Percentiles rank a stretch among this genome's conserved stretches.
These are phyloP conservation scores for Rhagonycha lutea DNA, from an alignment of 2,888 invertebrate species.

Conservation along the genomic window DNA sequence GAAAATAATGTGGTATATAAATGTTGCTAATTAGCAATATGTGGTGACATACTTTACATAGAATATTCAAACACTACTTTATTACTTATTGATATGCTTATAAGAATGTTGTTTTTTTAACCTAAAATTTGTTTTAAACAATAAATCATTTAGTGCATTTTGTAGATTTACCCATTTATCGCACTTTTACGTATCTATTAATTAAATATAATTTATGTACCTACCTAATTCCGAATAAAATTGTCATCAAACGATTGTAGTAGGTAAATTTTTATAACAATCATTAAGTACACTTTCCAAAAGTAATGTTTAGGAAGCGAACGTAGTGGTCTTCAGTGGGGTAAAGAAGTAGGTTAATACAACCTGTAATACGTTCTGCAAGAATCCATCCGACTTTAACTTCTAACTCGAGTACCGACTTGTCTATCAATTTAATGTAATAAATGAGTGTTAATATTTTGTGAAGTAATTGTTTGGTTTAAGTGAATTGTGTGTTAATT, in stretches of 20 bases:
- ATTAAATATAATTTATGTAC: neutral
- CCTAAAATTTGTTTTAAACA: neutral
- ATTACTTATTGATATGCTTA: neutral
- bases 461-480: constrained; percentile 1
- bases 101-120: neutral
- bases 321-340: constrained; percentile 13
- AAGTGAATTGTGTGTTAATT: neutral
- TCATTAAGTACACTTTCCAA: constrained; percentile 18
- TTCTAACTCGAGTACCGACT: constrained; percentile 4
- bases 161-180: neutral
- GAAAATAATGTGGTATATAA: neutral
- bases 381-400: constrained; percentile 20
- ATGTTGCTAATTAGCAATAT: neutral
- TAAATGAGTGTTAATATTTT: neutral
- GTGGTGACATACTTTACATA: neutral
- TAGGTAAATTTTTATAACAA: constrained; percentile 2
- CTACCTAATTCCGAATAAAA: neutral
- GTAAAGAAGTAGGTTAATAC: constrained; percentile 23
- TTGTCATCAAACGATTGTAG: neutral
- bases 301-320: constrained; percentile 19
- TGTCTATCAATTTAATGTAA: neutral
- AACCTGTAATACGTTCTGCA: constrained; percentile 1
- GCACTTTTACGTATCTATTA: neutral
- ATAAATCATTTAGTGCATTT: neutral
- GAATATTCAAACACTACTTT: neutral